Evolutionary conservation across 2,797 vertebrate genomes (phyloP).

Genomic region (Holocentrus rufus): DNA sequence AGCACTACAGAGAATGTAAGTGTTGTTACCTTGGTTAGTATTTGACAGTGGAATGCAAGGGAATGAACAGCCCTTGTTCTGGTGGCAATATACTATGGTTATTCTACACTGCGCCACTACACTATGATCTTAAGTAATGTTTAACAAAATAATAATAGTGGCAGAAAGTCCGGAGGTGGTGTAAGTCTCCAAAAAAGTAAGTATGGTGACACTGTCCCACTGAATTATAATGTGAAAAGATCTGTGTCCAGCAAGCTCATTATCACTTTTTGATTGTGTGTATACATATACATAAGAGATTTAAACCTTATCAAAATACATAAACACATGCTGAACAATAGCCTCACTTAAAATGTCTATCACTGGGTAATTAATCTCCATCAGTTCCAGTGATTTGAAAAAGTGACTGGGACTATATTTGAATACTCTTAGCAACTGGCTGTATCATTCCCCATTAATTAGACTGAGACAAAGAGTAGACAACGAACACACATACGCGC

Average conservation of each 20-base stretch:
- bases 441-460: conserved; percentile 91
- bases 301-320: conserved; percentile 2
- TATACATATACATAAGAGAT: neutral
- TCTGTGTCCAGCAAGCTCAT: conserved; percentile 1
- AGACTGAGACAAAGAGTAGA: conserved; percentile 78
- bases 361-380: neutral
- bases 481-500: conserved; percentile 58
- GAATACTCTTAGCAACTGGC: conserved; percentile 60
- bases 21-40: conserved; percentile 68
- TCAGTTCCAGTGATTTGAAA: neutral
- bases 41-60: conserved; percentile 73
- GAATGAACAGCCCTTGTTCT: conserved; percentile 78
- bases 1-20: conserved; percentile 54
- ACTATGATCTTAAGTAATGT: neutral
- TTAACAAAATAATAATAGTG: neutral
- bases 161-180: neutral
- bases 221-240: conserved; percentile 2
- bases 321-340: neutral
- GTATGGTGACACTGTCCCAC: neutral
- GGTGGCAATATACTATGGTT: conserved; percentile 3
- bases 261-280: conserved; percentile 1
- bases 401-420: conserved; percentile 1
- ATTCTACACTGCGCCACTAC: too few relatives aligned
- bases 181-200: conserved; percentile 12
- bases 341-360: neutral